Percentiles rank a stretch among this genome's conserved stretches.
Evolutionary conservation across 2,113 vertebrate genomes (phyloP).

Genomic region (Poeciliopsis turrubarensis): DNA sequence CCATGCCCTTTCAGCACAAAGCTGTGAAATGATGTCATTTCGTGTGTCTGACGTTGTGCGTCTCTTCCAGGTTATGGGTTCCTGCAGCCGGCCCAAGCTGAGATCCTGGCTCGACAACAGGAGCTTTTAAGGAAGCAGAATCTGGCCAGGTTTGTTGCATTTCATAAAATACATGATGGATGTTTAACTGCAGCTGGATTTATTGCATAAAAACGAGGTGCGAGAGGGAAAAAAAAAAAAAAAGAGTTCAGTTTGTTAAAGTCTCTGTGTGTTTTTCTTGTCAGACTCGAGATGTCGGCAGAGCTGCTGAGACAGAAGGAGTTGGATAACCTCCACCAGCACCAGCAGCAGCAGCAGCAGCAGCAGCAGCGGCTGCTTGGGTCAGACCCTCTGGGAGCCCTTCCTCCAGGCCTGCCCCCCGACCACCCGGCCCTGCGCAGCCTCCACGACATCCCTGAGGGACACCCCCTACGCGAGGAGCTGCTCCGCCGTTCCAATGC

Average conservation of each 20-base stretch:
- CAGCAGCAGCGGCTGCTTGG: conserved; percentile 87
- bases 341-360: conserved; percentile 84
- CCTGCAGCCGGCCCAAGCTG: conserved; percentile 91
- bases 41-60: conserved; percentile 6
- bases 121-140: conserved; percentile 96
- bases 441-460: conserved; percentile 88
- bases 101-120: conserved; percentile 94
- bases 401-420: conserved; percentile 82
- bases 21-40: background rate
- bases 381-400: conserved; percentile 80
- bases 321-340: conserved; percentile 86
- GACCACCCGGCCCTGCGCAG: conserved; percentile 89
- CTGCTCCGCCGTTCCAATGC: conserved; percentile 86
- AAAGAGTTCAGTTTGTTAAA: background rate
- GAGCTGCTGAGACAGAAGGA: conserved; percentile 95
- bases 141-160: conserved; percentile 84
- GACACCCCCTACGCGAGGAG: conserved; percentile 88
- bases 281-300: conserved; percentile 93
- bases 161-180: background rate
- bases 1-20: no score
- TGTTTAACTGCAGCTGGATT: background rate
- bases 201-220: background rate
- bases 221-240: no score
- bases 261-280: conserved; percentile 11
- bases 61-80: conserved; percentile 88